Evolutionary conservation across 2,888 invertebrate genomes (phyloP), one percentile per base, ranked within the genome.

Genomic region (Cyclophora albipunctata): DNA sequence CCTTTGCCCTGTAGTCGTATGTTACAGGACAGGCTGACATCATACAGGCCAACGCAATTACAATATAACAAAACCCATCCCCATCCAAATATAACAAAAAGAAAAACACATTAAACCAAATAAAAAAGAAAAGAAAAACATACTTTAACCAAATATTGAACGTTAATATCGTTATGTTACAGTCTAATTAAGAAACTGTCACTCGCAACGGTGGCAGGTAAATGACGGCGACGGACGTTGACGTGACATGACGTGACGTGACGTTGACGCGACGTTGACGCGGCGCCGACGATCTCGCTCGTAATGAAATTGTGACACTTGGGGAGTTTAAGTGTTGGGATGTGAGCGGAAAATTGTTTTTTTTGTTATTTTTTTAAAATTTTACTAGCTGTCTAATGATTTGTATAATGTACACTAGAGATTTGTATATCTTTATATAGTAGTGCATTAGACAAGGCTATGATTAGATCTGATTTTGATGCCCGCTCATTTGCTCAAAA

Each of bases 271-370:
- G 63, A 64, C 61, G 53, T 49, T 55, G 67, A 66, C 63, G 62
- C 57, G 62, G 62, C 59, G 62, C 62, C 66, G 72, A 63, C 69
- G 68, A 69, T 76, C 76, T 64, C 71, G 64, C 62, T 71, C 65
- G 75, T 84, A 87, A 86, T 85, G 84, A 84, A 86, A 84, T 84
- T 86, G 83, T 86, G 81, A 82, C 82, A 75, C 69, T 73, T 53
- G 58, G 53, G 47, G 34, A 57, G 54, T 43, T 49, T 42, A 57
- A 67, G 61, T 0, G 7, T 4, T 3, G 40, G 59, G 66, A 50
- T 44, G 1, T 1, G 0, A 53, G 69, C 67, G 67, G 45, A 0
- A 33, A 43, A 5, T 33, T 42, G 3, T 7, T 44, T 41, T 7
- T 5, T 20, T 47, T 43, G 5, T 3, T 37, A 47, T 37, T n/a